Evolutionary conservation across 2,888 invertebrate genomes (phyloP).

Genomic region (Sminthurides aquaticus): DNA sequence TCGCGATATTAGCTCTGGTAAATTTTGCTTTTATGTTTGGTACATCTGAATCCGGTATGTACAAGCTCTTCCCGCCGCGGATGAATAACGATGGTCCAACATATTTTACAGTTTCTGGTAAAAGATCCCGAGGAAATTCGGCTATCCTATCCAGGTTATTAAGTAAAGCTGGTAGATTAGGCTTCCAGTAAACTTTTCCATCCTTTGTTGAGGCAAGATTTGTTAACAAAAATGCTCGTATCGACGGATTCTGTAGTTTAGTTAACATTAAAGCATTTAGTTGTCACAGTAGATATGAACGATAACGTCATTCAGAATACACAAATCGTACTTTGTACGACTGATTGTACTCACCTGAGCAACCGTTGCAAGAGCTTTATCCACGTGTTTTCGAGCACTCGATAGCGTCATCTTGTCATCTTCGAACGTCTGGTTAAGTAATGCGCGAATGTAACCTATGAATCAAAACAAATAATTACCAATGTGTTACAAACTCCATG

Average conservation of each 20-base stretch:
- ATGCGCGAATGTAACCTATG: constrained; percentile 8
- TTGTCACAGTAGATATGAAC: no score
- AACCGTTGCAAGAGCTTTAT: constrained; percentile 56
- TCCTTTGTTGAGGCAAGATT: constrained; percentile 67
- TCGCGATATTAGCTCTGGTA: constrained; percentile 61
- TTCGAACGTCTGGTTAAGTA: not conserved
- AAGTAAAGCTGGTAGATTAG: constrained; percentile 67
- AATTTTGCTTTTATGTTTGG: constrained; percentile 62
- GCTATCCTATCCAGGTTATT: constrained; percentile 61
- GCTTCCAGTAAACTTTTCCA: constrained; percentile 64
- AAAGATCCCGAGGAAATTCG: constrained; percentile 58
- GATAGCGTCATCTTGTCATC: constrained; percentile 53
- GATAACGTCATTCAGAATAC: no score
- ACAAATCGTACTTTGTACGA: no score
- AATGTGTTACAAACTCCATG: no score
- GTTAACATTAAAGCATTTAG: constrained; percentile 2
- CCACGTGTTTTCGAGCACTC: constrained; percentile 61
- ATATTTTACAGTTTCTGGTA: constrained; percentile 15
- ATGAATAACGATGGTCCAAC: constrained; percentile 72
- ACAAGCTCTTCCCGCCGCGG: constrained; percentile 74
- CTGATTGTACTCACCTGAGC: constrained; percentile 46
- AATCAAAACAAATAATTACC: no score
- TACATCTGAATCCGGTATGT: constrained; percentile 56
- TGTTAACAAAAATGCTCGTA: constrained; percentile 68
- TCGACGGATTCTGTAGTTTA: constrained; percentile 45